Base-by-base conservation (phyloP, 2,888 invertebrate species). In the Metallyticus violacea region DNA sequence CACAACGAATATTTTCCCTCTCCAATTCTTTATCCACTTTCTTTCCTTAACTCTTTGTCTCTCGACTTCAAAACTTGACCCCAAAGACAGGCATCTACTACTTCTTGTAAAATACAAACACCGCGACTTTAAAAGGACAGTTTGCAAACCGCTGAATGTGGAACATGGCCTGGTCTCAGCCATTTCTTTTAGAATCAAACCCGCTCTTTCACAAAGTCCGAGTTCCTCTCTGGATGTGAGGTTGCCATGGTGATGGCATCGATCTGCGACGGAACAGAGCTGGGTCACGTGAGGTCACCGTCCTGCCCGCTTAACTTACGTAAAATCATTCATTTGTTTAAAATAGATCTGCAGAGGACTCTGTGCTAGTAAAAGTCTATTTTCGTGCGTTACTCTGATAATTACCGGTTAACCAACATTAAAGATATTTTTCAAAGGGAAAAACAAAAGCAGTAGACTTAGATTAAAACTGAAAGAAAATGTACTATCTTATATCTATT, bases 241-340 rank as follows among this genome's bases (percentile, higher is more conserved):
- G 85, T 85, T 79, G 79, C 62, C 80, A 85, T 85, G 85, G 85
- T 28, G 82, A 81, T 77, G 22, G 30, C 86, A 86, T 86, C 86
- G 86, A 86, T 86, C 30, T 76, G 82, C n/a, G 81, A 29, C 86
- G 79, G 26, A 77, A 77, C 26, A 81, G 26, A 86, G 86, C 86
- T 77, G 86, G 86, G 86, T 86, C 86, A 86, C 30, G 26, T 79
- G 86, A 82, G 83, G 86, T 86, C 86, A 82, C 78, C 77, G 83
- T 26, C 82, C 15, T 78, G 29, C 25, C 27, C 77, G 40, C 40
- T 62, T 62, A 62, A 62, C 9, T 62, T 2, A 62, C 40, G 22
- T 22, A 62, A 62, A 62, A 62, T 62, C 40, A 15, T 3, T 3
- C 15, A 62, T 62, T 62, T 62, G 22, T 15, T 62, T 62, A 62